Evolutionary conservation across 1,140 invertebrate genomes (phyloP), one percentile per base, ranked within the genome.

Genomic region (Panulirus ornatus): DNA sequence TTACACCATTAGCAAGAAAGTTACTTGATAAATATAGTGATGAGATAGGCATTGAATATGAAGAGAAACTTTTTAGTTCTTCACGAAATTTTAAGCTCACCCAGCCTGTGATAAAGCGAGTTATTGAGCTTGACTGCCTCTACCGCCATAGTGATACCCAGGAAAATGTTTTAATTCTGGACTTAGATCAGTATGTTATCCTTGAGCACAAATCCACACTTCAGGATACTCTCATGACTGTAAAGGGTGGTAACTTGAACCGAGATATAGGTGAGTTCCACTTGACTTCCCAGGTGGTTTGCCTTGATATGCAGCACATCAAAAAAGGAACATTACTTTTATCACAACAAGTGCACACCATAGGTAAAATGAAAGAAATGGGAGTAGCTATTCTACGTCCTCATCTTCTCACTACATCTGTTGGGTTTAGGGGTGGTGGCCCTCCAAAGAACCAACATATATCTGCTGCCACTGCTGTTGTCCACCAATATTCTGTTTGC

Each of bases 161-260:
- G 44, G 91, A 92, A 54, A 92, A 92, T 85, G 84, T 91, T n/a
- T 22, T 92, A 47, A 81, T 92, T 36, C 73, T 92, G 8, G 82
- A 83, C 5, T 44, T 92, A 27, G 76, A 91, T 51, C 79, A 92
- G 44, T 92, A 84, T 73, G 54, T 92, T 27, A 81, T 92, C 8
- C 81, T 87, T 36, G 63, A 75, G 27, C 88, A 83, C 30, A 44
- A 84, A 38, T 19, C 85, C 27, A 83, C 71, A 19, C 81, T 92
- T 34, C 91, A 91, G 47, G 88, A 75, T 3, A 78, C 86, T 19
- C 86, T 91, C 11, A 34, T 66, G 8, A 34, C 63, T 30, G n/a
- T 88, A 1, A 58, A 58, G 36, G 91, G 88, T 30, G 66, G n/a
- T 14, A 44, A 38, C 34, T 66, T 40, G 38, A 30, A 54, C 34